Percentiles rank a stretch among this genome's conserved stretches.
Evolutionary conservation across 2,797 vertebrate species (phyloP).

Genomic region (Buphagus erythrorhynchus): DNA sequence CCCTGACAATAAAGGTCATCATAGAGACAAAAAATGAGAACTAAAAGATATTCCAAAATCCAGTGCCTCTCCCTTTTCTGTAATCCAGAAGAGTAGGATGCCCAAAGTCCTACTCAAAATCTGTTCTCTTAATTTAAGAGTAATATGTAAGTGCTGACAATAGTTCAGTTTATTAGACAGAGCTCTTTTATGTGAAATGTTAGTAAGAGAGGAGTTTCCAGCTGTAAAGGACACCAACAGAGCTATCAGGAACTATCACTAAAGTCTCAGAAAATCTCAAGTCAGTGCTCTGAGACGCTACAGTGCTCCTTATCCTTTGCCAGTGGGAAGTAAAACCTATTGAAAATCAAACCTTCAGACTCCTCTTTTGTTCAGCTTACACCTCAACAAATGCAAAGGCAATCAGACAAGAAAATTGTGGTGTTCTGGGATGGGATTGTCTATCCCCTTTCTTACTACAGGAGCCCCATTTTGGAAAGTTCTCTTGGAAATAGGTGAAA

Average conservation of each 20-base stretch:
- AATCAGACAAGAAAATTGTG: background rate
- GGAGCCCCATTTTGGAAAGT: background rate
- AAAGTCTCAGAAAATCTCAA: background rate
- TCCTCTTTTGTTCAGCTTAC: background rate
- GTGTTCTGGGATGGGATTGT: background rate
- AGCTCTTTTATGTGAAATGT: background rate
- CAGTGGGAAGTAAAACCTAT: background rate
- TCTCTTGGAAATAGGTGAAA: background rate
- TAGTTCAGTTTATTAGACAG: background rate
- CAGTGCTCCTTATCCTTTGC: background rate
- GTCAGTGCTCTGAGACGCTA: background rate
- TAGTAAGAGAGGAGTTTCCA: background rate
- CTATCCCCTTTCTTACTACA: background rate
- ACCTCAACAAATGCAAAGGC: background rate
- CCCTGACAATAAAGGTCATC: background rate
- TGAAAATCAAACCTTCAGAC: conserved; percentile 2
- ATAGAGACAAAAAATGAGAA: background rate
- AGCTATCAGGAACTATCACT: background rate
- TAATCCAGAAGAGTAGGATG: background rate
- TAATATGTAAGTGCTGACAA: background rate
- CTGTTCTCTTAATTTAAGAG: background rate
- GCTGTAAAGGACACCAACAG: background rate
- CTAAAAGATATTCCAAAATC: background rate
- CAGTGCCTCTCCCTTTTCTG: background rate
- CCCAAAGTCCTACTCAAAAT: background rate